These are phyloP conservation scores for Scaptomyza graminum DNA, from an alignment of 1,140 invertebrate species.

Conservation along the genomic window DNA sequence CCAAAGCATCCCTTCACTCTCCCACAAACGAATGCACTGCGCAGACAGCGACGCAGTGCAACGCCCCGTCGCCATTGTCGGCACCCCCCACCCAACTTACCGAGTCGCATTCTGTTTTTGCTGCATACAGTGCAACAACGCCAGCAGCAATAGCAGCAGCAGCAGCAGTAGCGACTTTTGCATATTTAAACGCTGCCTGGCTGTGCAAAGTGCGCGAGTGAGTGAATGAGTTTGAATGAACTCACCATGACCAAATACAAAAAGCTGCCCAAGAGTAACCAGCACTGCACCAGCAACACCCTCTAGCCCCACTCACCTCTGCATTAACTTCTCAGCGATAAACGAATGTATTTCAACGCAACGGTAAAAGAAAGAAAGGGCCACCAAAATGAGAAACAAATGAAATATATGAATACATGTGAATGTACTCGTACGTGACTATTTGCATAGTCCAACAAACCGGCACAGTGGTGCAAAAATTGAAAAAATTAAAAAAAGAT, in stretches of 20 bases:
- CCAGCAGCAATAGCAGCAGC: neutral
- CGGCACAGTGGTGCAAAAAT: slow-evolving; percentile 22
- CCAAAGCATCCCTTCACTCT: slow-evolving; percentile 8
- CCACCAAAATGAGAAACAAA: slow-evolving; percentile 28
- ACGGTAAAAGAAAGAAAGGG: slow-evolving; percentile 32
- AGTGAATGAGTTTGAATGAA: slow-evolving; percentile 82
- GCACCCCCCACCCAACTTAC: slow-evolving; percentile 21
- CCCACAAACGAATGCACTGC: slow-evolving; percentile 20
- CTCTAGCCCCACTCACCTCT: neutral
- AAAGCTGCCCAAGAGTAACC: slow-evolving; percentile 16
- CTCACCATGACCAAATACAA: slow-evolving; percentile 58
- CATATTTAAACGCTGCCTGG: slow-evolving; percentile 71
- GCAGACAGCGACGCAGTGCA: slow-evolving; percentile 56
- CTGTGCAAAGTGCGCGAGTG: slow-evolving; percentile 18
- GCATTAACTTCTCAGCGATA: slow-evolving; percentile 41
- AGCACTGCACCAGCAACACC: slow-evolving; percentile 6
- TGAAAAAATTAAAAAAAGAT: neutral
- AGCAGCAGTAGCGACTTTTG: slow-evolving; percentile 49
- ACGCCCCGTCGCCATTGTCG: slow-evolving; percentile 51
- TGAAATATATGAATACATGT: slow-evolving; percentile 37
- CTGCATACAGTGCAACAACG: slow-evolving; percentile 67
- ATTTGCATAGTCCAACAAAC: slow-evolving; percentile 7
- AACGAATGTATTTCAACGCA: slow-evolving; percentile 63
- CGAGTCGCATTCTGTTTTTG: slow-evolving; percentile 44
- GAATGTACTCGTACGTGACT: slow-evolving; percentile 19